Base-by-base conservation (phyloP, 2,113 vertebrate genomes). In the Barbus barbus region DNA sequence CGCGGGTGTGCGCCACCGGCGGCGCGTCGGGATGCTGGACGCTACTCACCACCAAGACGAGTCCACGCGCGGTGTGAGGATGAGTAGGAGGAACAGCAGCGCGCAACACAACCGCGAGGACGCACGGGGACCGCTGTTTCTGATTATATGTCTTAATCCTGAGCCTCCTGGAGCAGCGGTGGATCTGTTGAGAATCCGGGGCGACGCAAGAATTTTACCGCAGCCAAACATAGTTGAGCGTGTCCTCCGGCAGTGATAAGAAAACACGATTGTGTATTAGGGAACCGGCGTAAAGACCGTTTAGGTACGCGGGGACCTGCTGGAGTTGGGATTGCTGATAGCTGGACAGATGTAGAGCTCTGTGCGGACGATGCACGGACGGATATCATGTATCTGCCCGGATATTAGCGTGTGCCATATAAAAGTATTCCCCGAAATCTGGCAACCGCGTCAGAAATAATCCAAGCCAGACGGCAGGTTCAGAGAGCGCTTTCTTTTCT, bases 31-130 rank as follows among this genome's bases (percentile, higher is more conserved):
- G 86, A 82, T 85, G 71, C 81, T 83, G 31, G 18, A 58, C 77
- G 14, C 13, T 76, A 95, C 96, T 97, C 89, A 99, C 97, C 97
- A 98, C 97, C 97, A 98, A 72, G 96, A 98, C 69, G 96, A 96
- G 86, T 97, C 97, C 83, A 95, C 96, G 83, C 96, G 93, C 86
- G 96, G 96, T 80, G 97, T 97, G 83, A 98, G 93, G 84, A 95
- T 93, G 88, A 98, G 95, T 89, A 99, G 92, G 80, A 97, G 92
- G 87, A 98, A 85, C 87, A 95, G 87, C 89, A 95, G 93, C 69
- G 95, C 94, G 78, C 94, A 94, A 89, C 91, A 96, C 90, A 95
- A 93, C 90, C 95, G 93, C 56, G 94, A 94, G 72, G 91, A 90
- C 89, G 93, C 92, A 81, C 81, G 90, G 69, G 86, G 82, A 89